These are phyloP conservation scores for Anguilla pacifica DNA, from an alignment of 2,797 vertebrate species.

Conservation along the genomic window DNA sequence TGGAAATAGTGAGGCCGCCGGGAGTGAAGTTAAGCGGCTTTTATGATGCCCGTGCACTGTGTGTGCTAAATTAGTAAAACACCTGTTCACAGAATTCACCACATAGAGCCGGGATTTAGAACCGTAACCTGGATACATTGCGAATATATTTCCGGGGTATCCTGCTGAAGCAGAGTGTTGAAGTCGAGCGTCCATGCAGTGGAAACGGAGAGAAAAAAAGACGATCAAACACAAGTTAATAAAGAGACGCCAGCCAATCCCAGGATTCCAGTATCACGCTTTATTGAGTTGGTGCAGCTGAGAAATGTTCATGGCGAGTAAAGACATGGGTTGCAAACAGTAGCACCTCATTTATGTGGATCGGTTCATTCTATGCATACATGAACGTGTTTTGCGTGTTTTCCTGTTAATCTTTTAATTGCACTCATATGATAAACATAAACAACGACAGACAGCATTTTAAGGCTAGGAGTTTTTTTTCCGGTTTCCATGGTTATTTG, in stretches of 20 bases:
- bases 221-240: background rate
- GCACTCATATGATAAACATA: constrained; percentile 96
- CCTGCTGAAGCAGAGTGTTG: no score
- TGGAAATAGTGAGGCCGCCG: background rate
- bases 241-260: constrained; percentile 44
- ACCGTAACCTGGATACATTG: no score
- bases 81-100: no score
- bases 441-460: constrained; percentile 93
- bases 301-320: constrained; percentile 87
- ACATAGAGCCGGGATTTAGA: no score
- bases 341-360: constrained; percentile 83
- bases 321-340: constrained; percentile 84
- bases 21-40: background rate
- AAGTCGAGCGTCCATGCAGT: background rate
- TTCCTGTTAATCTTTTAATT: constrained; percentile 71
- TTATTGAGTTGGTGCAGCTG: constrained; percentile 99
- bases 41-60: no score
- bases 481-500: constrained; percentile 61
- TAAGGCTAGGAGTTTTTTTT: constrained; percentile 94
- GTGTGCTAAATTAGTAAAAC: no score
- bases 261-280: constrained; percentile 81
- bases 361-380: constrained; percentile 84
- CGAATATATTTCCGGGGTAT: no score
- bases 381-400: constrained; percentile 67
- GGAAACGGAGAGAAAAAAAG: background rate